phyloP scores from a whole-genome alignment of 2,888 invertebrate genomes.

The Meta bourneti region DNA sequence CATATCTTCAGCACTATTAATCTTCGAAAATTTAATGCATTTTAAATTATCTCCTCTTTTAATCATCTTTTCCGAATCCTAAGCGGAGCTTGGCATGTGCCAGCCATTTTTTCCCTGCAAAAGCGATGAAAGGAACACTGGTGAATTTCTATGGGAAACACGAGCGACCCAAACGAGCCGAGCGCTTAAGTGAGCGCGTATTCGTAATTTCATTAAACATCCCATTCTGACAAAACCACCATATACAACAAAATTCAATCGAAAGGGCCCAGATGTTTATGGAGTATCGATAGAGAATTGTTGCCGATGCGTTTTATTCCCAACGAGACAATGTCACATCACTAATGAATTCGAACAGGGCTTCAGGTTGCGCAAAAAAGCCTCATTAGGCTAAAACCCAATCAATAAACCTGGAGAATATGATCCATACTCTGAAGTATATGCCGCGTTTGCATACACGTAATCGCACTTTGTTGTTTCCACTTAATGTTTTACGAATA shows the following conservation, averaged over 20 bases:
- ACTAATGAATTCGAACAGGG: slow-evolving; percentile 57
- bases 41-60: not conserved
- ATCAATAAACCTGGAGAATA: slow-evolving; percentile 50
- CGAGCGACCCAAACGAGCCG: not conserved
- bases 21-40: not conserved
- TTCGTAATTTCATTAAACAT: slow-evolving; percentile 31
- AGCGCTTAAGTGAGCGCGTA: not conserved
- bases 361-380: slow-evolving; percentile 57
- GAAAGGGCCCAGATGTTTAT: slow-evolving; percentile 41
- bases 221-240: not conserved
- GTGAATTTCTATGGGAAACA: not conserved
- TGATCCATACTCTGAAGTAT: slow-evolving; percentile 27
- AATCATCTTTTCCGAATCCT: not conserved
- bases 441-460: slow-evolving; percentile 36
- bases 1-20: not conserved
- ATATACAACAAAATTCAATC: slow-evolving; percentile 15
- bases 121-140: no score
- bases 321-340: slow-evolving; percentile 55
- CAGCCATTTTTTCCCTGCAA: not conserved
- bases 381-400: slow-evolving; percentile 58
- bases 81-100: not conserved
- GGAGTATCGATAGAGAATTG: slow-evolving; percentile 55
- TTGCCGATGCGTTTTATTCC: slow-evolving; percentile 42
- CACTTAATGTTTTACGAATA: slow-evolving; percentile 45
- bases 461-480: slow-evolving; percentile 32